Evolutionary conservation across 2,113 vertebrate species (phyloP).

Genomic region (zebrafish (Danio rerio)): GRCz12tu NC_133199.1:3074001-3074500

Average conservation of each 20-base stretch:
- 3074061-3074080: no score
- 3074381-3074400: constrained; percentile 42
- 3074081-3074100: no score
- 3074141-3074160: no score
- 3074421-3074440: constrained; percentile 42
- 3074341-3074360: constrained; percentile 31
- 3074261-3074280: constrained; percentile 9
- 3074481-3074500: background rate
- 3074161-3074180: background rate
- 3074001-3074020: no score
- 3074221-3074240: background rate
- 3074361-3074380: constrained; percentile 29
- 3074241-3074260: background rate
- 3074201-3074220: background rate
- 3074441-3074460: constrained; percentile 35
- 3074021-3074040: no score
- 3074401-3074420: constrained; percentile 9
- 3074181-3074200: background rate
- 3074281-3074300: constrained; percentile 1
- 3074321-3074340: constrained; percentile 38
- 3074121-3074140: no score
- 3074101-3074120: no score
- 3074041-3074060: no score
- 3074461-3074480: constrained; percentile 23
- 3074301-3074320: constrained; percentile 40